Conservation (phyloP, 2,113 vertebrate species). For the Thermophis baileyi region DNA sequence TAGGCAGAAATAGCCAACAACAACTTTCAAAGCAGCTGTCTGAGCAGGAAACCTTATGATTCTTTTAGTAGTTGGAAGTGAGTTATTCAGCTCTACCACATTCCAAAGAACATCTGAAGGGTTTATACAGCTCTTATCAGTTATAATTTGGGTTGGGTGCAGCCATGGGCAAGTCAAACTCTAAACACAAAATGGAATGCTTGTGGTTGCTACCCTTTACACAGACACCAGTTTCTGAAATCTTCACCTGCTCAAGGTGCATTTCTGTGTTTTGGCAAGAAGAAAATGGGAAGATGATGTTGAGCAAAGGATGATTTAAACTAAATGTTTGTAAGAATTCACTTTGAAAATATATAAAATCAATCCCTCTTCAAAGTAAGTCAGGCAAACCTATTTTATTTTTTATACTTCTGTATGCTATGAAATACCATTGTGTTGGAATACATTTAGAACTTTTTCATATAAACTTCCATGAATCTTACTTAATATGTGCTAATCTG, state of each 20-base stretch:
- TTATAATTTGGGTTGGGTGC: neutral
- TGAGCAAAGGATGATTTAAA: neutral
- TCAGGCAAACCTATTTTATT: neutral
- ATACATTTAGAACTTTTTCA: neutral
- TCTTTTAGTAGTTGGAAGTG: neutral
- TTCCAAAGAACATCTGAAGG: neutral
- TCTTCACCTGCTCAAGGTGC: neutral
- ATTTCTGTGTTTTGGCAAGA: neutral
- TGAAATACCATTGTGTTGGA: neutral
- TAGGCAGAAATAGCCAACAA: neutral
- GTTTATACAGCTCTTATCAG: neutral
- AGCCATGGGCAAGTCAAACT: neutral
- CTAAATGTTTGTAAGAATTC: neutral
- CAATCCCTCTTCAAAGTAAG: neutral
- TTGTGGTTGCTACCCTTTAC: neutral
- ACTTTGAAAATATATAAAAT: neutral
- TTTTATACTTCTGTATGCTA: neutral
- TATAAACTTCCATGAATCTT: neutral
- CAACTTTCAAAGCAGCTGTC: neutral
- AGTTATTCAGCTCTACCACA: neutral
- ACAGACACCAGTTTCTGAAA: neutral
- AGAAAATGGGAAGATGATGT: neutral
- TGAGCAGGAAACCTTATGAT: neutral
- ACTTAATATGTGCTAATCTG: neutral
- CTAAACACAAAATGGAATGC: neutral